Conservation (phyloP, 1,140 invertebrate species). For the Ips nitidus region DNA sequence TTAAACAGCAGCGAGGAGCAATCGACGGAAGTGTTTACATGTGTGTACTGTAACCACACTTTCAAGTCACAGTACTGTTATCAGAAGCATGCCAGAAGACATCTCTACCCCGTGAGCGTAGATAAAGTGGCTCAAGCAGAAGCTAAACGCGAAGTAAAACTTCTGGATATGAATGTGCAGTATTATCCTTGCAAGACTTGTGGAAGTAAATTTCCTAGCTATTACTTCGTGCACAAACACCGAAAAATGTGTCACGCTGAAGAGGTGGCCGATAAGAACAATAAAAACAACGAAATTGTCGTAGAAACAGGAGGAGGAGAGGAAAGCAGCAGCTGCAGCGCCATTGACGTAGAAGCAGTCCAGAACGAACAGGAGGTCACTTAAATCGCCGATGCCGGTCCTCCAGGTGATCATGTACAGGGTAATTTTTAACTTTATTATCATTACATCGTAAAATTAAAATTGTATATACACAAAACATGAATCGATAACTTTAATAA, state of each 20-base stretch:
- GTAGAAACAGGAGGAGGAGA: constrained; percentile 35
- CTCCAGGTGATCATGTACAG: not conserved
- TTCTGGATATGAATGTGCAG: constrained; percentile 79
- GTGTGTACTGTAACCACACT: constrained; percentile 75
- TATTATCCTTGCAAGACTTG: constrained; percentile 92
- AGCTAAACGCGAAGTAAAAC: constrained; percentile 59
- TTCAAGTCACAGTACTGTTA: constrained; percentile 84
- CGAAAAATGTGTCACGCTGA: constrained; percentile 79
- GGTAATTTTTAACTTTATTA: not conserved
- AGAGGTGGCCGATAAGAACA: constrained; percentile 53
- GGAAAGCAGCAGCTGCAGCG: constrained; percentile 40
- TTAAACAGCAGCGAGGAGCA: constrained; percentile 46
- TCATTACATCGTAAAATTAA: not conserved
- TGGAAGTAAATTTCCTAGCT: constrained; percentile 88
- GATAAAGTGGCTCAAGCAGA: constrained; percentile 44
- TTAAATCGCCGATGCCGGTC: not conserved
- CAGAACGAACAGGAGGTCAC: constrained; percentile 33
- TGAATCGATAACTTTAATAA: too few species aligned
- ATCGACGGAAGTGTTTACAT: constrained; percentile 61
- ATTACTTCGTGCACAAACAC: constrained; percentile 92
- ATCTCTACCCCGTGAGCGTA: constrained; percentile 59
- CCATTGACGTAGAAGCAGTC: constrained; percentile 48
- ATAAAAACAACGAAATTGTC: constrained; percentile 49
- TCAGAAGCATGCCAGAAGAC: constrained; percentile 74
- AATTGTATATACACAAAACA: too few species aligned